Percentiles rank a stretch among this genome's conserved stretches.
These are phyloP conservation scores for Scaptodrosophila latifasciaeformis DNA, from an alignment of 2,888 invertebrate species.

Conservation along the genomic window DNA sequence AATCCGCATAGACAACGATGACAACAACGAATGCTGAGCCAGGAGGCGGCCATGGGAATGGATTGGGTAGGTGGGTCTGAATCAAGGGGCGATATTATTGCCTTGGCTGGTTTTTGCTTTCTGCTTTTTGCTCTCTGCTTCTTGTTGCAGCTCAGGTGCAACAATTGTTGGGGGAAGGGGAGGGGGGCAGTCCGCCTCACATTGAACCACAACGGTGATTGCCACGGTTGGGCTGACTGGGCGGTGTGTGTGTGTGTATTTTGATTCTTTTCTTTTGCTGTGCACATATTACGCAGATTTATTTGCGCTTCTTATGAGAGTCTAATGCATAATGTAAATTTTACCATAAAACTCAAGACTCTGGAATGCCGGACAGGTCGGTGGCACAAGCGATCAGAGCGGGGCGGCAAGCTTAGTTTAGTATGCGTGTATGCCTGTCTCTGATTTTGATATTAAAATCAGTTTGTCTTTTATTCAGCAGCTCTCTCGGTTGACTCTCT, in stretches of 20 bases:
- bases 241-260: background rate
- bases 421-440: no score
- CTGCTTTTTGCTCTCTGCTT: conserved; percentile 13
- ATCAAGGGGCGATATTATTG: conserved; percentile 10
- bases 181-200: background rate
- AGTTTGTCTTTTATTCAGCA: no score
- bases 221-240: no score
- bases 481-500: no score
- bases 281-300: conserved; percentile 25
- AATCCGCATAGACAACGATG: conserved; percentile 4
- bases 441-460: no score
- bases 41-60: no score
- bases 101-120: conserved; percentile 1
- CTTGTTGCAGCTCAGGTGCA: background rate
- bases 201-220: no score
- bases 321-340: conserved; percentile 31
- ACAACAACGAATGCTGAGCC: no score
- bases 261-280: background rate
- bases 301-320: conserved; percentile 27
- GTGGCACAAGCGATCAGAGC: no score
- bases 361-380: no score
- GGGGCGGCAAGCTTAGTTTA: no score
- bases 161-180: background rate
- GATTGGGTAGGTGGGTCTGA: conserved; percentile 1
- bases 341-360: background rate